Evolutionary conservation across 2,888 invertebrate species (phyloP), one percentile per base, ranked within the genome.

Genomic region (Scaptomyza flava): DNA sequence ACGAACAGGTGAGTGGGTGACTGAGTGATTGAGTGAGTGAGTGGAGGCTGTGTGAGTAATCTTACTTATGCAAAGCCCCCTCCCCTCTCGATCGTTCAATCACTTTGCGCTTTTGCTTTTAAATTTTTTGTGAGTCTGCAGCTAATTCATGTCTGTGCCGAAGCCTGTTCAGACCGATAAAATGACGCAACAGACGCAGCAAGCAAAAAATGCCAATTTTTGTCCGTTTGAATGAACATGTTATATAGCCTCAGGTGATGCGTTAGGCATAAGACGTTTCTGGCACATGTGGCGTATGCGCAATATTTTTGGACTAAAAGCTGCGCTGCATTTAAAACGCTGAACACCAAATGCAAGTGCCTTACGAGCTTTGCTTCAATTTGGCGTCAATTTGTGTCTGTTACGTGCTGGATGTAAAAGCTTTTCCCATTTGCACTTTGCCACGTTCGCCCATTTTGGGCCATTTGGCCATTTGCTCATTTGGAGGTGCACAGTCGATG

Each of bases 1-100:
- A 90, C 90, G 92, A 92, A 91, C 92, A 92, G 91, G 92, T 92
- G 76, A 90, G 86, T 74, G 45, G 48, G 12, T 31, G 17, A 17
- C 17, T 17, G 51, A 38, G 12, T 31, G 17, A 17, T 1, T 17
- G 51, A 38, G 34, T 9, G 30, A n/a, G 23, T 27, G 30, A 5
- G 31, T 14, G 23, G 11, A 30, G 6, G 36, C 42, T 56, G 56
- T 6, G 34, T 56, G 45, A 31, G 62, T 33, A 14, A 33, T 33
- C 14, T 30, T 41, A 23, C 41, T 20, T 6, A 14, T 30, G 20
- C 42, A 41, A 11, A 36, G 14, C 46, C 9, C 20, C 5, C 4
- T 12, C 14, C 1, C n/a, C 46, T 9, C 3, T 8, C 11, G 9
- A n/a, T 7, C 7, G 6, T 17, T 14, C 31, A 30, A 70, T 61